Evolutionary conservation across 2,888 invertebrate genomes (phyloP), one percentile per base, ranked within the genome.

Genomic region (Sphaeridia pumilis): DNA sequence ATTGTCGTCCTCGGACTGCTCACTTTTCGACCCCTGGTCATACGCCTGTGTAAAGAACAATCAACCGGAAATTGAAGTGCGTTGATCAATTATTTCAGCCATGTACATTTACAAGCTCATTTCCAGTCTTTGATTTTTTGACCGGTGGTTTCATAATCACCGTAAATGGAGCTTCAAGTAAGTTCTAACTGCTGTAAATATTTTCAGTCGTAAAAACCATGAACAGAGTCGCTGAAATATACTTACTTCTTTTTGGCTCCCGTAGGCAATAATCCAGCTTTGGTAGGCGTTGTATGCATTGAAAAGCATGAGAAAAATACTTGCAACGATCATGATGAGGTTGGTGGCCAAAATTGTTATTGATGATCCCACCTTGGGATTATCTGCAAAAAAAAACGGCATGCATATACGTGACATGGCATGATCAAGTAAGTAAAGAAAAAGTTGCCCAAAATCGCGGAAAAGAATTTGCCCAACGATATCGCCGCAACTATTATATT

Each of bases 261-360:
- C 62, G 55, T 64, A 64, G 14, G 64, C 64, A 20, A 64, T 57
- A 53, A 59, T 57, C 46, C 60, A 64, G 49, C 64, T 62, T 46
- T 62, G 60, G 56, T 64, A 64, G 4, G 61, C 58, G 53, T 64
- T 64, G 55, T 56, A 62, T 14, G 59, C 58, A 54, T 62, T 62
- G 27, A 64, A 49, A 34, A 48, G 54, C 48, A 62, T 47, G 53
- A 62, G 59, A 48, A 58, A 54, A 43, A 64, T 56, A 55, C 62
- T 59, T 27, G 54, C 34, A 46, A 58, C 53, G 47, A 62, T 58
- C 59, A 64, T 60, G 27, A 60, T 41, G 54, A 64, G 56, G 59
- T 62, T 64, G 57, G 64, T 62, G 44, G 60, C 54, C 47, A 64
- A 49, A 22, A 64, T 62, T 36, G 55, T 48, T 50, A 59, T 59